Percentiles rank a stretch among this genome's conserved stretches.
Conservation (phyloP, 2,888 invertebrate species). For the Disparrhopalites patrizii region DNA sequence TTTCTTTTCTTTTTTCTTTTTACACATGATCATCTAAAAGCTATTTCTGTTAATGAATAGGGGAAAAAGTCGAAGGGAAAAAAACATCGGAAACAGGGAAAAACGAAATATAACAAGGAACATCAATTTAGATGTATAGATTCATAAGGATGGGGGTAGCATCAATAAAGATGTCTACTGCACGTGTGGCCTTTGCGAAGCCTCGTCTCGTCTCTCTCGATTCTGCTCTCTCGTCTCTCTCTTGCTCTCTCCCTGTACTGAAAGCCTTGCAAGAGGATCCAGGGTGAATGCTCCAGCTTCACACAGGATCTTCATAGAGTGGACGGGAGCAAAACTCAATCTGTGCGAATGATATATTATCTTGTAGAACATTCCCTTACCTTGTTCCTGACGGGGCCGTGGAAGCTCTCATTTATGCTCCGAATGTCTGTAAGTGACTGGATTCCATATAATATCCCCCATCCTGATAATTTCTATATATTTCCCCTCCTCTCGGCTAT, state of each 20-base stretch:
- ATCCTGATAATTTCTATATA: background rate
- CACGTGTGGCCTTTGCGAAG: conserved; percentile 40
- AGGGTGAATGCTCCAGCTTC: background rate
- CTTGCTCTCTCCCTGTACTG: conserved; percentile 7
- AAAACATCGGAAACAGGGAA: too few species aligned
- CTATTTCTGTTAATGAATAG: conserved; percentile 12
- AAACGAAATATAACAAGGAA: conserved; percentile 19
- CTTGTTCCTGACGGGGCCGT: conserved; percentile 47
- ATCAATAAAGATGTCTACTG: conserved; percentile 49
- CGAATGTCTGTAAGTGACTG: conserved; percentile 48
- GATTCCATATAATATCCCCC: background rate
- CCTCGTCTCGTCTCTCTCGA: background rate
- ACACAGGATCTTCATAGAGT: background rate
- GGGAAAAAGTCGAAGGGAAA: background rate
- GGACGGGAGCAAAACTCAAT: too few species aligned
- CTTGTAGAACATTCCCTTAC: conserved; percentile 49
- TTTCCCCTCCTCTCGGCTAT: too few species aligned
- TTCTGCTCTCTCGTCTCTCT: conserved; percentile 4
- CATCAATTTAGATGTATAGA: conserved; percentile 29
- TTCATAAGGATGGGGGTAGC: conserved; percentile 32
- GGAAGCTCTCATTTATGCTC: conserved; percentile 46
- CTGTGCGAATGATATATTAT: conserved; percentile 46
- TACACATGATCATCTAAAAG: too few species aligned
- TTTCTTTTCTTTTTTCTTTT: too few species aligned
- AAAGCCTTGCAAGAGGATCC: too few species aligned